Evolutionary conservation across 1,140 invertebrate genomes (phyloP), one percentile per base, ranked within the genome.

Genomic region (Pentalonia nigronervosa): DNA sequence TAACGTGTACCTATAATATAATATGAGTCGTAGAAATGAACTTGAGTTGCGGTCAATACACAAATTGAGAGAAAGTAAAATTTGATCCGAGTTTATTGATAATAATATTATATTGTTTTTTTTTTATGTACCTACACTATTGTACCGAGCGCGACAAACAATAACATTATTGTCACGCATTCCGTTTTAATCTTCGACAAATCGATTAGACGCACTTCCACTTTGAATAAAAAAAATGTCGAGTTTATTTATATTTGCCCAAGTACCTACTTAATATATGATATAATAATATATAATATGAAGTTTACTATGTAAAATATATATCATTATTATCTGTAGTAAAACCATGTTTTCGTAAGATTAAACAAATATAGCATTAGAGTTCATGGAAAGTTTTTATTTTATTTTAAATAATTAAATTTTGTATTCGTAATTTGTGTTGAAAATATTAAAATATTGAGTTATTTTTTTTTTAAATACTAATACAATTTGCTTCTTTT

Each of bases 121-220:
- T 88, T 88, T 53, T 23, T 88, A 2, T 36, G 25, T 30, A 25
- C 17, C 11, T 41, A 45, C 60, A 76, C 60, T 34, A n/a, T 76
- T 76, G 30, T 76, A 34, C 30, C 36, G 8, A 9, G 7, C 83
- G 23, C 83, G 23, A 45, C 83, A 87, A 9, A 89, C 7, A 17
- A 25, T 87, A 87, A 20, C 25, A 14, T 30, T 48, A 86, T 87
- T n/a, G 84, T 87, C 45, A 48, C 86, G 86, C 86, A 48, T 87
- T 87, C 86, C 86, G 30, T 87, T 47, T 87, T 45, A 50, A 50
- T 89, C 87, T 50, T 89, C 87, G 21, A 36, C 47, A 53, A 47
- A 89, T 89, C 48, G 87, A 89, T 53, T 89, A 21, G 87, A 87
- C 30, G 30, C 86, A 48, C 45, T 87, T 87, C 45, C n/a, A 89